phyloP scores from a whole-genome alignment of 2,888 invertebrate species.

The Cryptus viduatorius region DNA sequence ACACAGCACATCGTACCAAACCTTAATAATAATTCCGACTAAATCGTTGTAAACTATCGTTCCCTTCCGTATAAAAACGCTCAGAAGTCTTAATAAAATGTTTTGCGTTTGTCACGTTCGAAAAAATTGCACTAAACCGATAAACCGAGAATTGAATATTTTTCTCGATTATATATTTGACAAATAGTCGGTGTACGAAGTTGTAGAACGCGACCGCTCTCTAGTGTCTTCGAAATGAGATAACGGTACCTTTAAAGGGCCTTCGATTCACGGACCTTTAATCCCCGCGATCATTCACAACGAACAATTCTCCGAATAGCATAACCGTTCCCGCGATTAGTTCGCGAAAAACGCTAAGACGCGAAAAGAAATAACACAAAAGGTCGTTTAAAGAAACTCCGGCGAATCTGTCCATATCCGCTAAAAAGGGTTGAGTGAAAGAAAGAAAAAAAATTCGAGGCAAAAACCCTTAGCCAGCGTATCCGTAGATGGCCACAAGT shows the following conservation, averaged over 20 bases:
- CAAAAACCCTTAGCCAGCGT: conserved; percentile 53
- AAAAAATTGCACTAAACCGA: background rate
- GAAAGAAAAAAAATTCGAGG: conserved; percentile 26
- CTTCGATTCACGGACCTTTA: conserved; percentile 43
- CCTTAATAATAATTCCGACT: conserved; percentile 17
- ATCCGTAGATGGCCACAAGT: conserved; percentile 82
- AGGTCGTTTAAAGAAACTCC: background rate
- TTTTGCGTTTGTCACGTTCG: background rate
- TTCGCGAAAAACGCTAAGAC: background rate
- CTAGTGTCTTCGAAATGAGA: conserved; percentile 31
- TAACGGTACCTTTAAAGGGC: conserved; percentile 61
- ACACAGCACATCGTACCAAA: conserved; percentile 10
- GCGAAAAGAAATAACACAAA: background rate
- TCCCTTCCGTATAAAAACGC: background rate
- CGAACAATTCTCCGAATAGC: background rate
- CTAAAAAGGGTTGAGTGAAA: background rate
- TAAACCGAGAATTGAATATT: background rate
- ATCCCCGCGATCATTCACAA: conserved; percentile 26
- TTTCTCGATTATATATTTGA: no score
- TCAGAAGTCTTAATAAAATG: background rate
- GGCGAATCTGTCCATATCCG: background rate
- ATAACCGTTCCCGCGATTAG: background rate
- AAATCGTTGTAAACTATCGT: no score
- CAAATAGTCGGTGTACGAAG: background rate
- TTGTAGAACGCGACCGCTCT: conserved; percentile 25